A percentile compares a stretch with the other conserved stretches of the same genome.
phyloP scores from a whole-genome alignment of 2,888 invertebrate genomes.

The Notocelia uddmanniana region DNA sequence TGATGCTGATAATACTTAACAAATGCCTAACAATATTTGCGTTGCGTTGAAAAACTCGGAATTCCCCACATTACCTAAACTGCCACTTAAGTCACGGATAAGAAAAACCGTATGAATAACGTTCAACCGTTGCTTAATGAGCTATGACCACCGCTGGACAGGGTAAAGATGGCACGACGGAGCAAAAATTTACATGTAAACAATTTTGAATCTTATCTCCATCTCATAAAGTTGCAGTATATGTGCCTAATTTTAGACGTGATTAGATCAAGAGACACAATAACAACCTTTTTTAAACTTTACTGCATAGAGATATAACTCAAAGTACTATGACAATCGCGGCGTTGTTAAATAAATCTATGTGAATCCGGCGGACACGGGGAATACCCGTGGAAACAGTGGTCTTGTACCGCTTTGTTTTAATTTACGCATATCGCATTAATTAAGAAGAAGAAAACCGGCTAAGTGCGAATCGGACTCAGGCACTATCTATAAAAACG shows the following conservation, averaged over 20 bases:
- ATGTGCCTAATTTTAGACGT: background rate
- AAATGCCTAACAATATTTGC: background rate
- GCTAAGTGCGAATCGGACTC: too few relatives aligned
- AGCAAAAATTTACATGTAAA: background rate
- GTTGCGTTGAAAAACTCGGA: background rate
- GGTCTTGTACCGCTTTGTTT: constrained; percentile 22
- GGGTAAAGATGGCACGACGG: background rate
- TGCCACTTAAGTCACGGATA: constrained; percentile 15
- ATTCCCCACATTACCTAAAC: constrained; percentile 6
- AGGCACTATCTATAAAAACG: too few relatives aligned
- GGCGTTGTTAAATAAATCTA: background rate
- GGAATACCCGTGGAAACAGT: constrained; percentile 24
- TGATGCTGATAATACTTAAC: too few relatives aligned
- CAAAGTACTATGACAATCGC: background rate
- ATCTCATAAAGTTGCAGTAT: background rate
- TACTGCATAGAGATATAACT: background rate
- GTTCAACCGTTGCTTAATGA: constrained; percentile 17
- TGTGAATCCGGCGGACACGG: constrained; percentile 10
- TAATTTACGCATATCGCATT: constrained; percentile 21
- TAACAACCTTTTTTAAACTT: background rate
- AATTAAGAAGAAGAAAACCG: background rate
- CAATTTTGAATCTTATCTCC: background rate
- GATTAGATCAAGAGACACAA: background rate
- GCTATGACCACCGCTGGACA: constrained; percentile 11
- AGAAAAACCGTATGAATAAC: constrained; percentile 17